Base-by-base conservation (phyloP, 2,888 invertebrate species). In the Ectemnius lituratus region DNA sequence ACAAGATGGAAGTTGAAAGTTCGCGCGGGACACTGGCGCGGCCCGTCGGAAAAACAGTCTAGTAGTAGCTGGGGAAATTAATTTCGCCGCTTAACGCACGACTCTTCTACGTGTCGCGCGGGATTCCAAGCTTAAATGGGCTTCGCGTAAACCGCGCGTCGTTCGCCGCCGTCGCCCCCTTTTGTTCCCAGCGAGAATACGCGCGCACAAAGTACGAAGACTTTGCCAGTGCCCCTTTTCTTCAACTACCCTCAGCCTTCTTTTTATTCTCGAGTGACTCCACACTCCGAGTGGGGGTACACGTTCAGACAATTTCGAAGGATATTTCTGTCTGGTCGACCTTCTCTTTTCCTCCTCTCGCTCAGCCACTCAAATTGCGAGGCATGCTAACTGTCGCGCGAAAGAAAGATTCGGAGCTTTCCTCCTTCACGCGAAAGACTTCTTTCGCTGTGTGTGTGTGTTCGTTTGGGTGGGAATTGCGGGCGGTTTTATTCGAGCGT, bases 1-100 rank as follows among this genome's bases (percentile, higher is more conserved):
- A 78, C 76, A 78, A 84, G 82, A 84, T 73, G 71, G 67, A 75
- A 73, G 72, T 73, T 69, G 70, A 73, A 76, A 84, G 70, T 78
- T 64, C 69, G 66, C 60, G 64, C 62, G 75, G 81, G 76, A 75
- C 81, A 83, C 61, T 68, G 56, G 46, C 52, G 11, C 27, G 47
- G 23, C 49, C 52, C n/a, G 49, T 47, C n/a, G 57, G 62, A 78
- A 80, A 76, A 82, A 80, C 70, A 71, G 69, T 62, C 60, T 71
- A 14, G 46, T 20, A 61, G 63, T 63, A 60, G 65, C 58, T 11
- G 37, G 37, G 37, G 75, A 78, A 80, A 82, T 82, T 82, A 82
- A 82, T 83, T 83, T 79, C 75, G 47, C 57, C 73, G 73, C 71
- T 78, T 73, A 78, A 76, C 71, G 71, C 70, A 52, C 71, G 66